Conservation (phyloP, 1,140 invertebrate genomes). For the Drosophila oshimai region DNA sequence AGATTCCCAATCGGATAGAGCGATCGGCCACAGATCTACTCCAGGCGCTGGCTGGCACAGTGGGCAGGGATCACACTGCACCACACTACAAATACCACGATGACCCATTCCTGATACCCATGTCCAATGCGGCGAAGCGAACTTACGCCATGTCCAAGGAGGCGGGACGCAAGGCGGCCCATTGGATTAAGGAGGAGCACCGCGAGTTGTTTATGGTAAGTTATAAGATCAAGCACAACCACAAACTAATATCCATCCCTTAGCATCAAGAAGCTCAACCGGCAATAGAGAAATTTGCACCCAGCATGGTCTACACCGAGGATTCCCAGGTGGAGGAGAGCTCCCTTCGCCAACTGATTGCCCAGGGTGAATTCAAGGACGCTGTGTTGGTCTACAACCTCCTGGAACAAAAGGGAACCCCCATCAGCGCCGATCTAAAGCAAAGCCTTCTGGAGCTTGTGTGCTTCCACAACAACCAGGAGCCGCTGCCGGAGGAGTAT, state of each 20-base stretch:
- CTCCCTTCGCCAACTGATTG: constrained; percentile 87
- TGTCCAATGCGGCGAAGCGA: constrained; percentile 88
- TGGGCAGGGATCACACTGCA: constrained; percentile 89
- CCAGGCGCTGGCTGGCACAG: constrained; percentile 89
- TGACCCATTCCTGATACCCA: constrained; percentile 94
- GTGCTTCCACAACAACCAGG: constrained; percentile 91
- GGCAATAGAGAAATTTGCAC: constrained; percentile 87
- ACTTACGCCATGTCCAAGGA: constrained; percentile 91
- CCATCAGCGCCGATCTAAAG: constrained; percentile 85
- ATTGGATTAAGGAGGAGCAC: constrained; percentile 90
- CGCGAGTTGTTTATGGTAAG: constrained; percentile 87
- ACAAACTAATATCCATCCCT: neutral
- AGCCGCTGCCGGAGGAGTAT: constrained; percentile 86
- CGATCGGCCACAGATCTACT: constrained; percentile 92
- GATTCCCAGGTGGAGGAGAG: constrained; percentile 85
- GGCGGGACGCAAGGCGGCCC: constrained; percentile 92
- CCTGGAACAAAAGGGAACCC: constrained; percentile 85
- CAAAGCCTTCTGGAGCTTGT: constrained; percentile 91
- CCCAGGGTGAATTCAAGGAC: constrained; percentile 86
- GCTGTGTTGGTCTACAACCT: constrained; percentile 89
- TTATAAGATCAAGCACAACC: rapidly evolving
- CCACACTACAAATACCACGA: constrained; percentile 94
- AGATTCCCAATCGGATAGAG: constrained; percentile 87
- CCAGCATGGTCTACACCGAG: constrained; percentile 87
- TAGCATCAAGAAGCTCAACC: constrained; percentile 84